Conservation (phyloP, 2,888 invertebrate genomes). For the Ennomos erosarius region DNA sequence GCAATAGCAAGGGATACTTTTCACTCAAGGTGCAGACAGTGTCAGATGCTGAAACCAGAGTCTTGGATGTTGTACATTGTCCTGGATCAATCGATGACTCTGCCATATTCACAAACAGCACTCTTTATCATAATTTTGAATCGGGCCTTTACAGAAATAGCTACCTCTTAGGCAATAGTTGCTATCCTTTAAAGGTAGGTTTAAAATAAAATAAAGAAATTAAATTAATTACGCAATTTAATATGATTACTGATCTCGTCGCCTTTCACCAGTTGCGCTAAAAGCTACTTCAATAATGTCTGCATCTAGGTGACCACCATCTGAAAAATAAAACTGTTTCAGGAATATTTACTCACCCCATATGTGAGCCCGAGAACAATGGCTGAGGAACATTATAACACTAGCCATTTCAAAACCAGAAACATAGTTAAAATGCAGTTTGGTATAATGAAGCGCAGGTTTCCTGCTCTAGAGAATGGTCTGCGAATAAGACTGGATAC, state of each 20-base stretch:
- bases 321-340: no score
- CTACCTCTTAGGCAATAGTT: slow-evolving; percentile 4
- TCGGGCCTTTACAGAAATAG: neutral
- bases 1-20: slow-evolving; percentile 23
- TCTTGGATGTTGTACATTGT: slow-evolving; percentile 7
- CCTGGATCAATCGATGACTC: slow-evolving; percentile 14
- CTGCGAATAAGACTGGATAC: slow-evolving; percentile 29
- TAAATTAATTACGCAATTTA: no score
- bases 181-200: neutral
- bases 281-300: slow-evolving; percentile 1
- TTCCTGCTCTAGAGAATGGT: slow-evolving; percentile 25
- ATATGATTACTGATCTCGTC: no score
- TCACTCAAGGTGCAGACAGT: slow-evolving; percentile 27
- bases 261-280: neutral
- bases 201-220: no score
- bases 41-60: slow-evolving; percentile 14
- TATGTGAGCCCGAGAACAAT: neutral
- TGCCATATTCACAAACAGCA: slow-evolving; percentile 5
- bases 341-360: no score
- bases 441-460: slow-evolving; percentile 25
- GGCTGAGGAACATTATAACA: slow-evolving; percentile 12
- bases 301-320: no score
- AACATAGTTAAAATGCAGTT: slow-evolving; percentile 23
- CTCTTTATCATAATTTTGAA: neutral
- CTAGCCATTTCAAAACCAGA: slow-evolving; percentile 17